Evolutionary conservation across 2,113 vertebrate genomes (phyloP), one percentile per base, ranked within the genome.

Genomic region (Pao palembangensis): DNA sequence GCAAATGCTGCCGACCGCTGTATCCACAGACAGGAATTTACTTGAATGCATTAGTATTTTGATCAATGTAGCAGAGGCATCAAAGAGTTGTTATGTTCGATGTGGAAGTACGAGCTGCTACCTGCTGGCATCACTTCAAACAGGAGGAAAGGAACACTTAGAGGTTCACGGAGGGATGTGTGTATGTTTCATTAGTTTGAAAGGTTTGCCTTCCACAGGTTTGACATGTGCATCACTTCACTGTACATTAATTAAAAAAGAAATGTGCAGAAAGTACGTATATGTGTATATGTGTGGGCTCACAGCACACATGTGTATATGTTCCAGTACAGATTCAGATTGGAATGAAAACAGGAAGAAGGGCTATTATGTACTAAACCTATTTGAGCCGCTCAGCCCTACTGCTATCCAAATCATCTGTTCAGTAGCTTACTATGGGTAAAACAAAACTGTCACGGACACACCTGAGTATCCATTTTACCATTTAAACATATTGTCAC

Each of bases 41-140:
- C 64, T 69, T 58, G 61, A 28, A 41, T 49, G 20, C 8, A 16
- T 20, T 3, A 0, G 59, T 10, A 63, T 81, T 81, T 28, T 42
- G 71, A 67, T 53, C 41, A 25, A 34, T 19, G 23, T 67, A 69
- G 61, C 72, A 56, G 73, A 34, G 10, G 59, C 69, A 76, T 76
- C 80, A 79, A 73, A 79, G 76, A 51, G 41, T 65, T 20, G 55
- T 75, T 64, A 47, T 75, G 73, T 77, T 83, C 61, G 49, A 61
- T 69, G 59, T 58, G 43, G 59, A 69, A 43, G 31, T 51, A 60
- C 31, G 3, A 28, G 63, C 67, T 49, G 48, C 64, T 34, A 11
- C 34, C 47, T 20, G 6, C 75, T 78, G 75, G 64, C 69, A 16
- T 47, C 34, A 51, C 74, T 64, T 75, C 70, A 80, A 67, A 77